phyloP scores from a whole-genome alignment of 2,888 invertebrate species.

The Nowickia ferox region DNA sequence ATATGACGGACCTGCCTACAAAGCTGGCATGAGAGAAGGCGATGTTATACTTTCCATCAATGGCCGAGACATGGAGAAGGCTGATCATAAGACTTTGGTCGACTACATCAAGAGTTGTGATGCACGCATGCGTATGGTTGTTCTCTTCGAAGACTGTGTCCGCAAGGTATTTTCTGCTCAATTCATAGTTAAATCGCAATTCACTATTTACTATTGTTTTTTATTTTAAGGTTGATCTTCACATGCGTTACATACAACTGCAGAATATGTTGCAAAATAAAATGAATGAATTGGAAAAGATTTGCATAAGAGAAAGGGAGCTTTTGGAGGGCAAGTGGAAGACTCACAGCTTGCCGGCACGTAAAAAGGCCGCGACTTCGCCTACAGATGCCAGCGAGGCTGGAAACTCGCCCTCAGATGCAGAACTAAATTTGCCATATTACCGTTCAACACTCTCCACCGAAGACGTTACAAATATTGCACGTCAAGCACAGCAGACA shows the following conservation, averaged over 20 bases:
- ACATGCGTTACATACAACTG: conserved; percentile 95
- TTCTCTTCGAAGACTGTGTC: conserved; percentile 97
- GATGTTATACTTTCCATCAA: conserved; percentile 98
- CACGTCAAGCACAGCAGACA: conserved; percentile 81
- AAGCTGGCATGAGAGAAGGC: conserved; percentile 97
- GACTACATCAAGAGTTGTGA: conserved; percentile 95
- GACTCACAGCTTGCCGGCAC: conserved; percentile 93
- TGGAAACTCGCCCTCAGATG: conserved; percentile 84
- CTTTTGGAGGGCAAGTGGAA: conserved; percentile 94
- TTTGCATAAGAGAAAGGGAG: conserved; percentile 92
- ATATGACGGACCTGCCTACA: conserved; percentile 94
- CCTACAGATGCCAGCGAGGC: conserved; percentile 84
- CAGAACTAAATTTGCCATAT: conserved; percentile 83
- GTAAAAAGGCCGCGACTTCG: conserved; percentile 89
- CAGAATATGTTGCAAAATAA: conserved; percentile 93
- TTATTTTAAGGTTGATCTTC: conserved; percentile 87
- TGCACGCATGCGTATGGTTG: conserved; percentile 96
- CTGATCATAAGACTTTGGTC: conserved; percentile 97
- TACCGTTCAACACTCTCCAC: conserved; percentile 92
- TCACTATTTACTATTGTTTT: neutral
- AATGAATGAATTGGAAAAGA: conserved; percentile 92
- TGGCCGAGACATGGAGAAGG: conserved; percentile 96
- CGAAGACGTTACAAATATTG: conserved; percentile 87
- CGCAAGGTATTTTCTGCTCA: conserved; percentile 87
- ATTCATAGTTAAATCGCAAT: neutral